phyloP scores from a whole-genome alignment of 2,113 vertebrate genomes.

The Lampris megalopsis region DNA sequence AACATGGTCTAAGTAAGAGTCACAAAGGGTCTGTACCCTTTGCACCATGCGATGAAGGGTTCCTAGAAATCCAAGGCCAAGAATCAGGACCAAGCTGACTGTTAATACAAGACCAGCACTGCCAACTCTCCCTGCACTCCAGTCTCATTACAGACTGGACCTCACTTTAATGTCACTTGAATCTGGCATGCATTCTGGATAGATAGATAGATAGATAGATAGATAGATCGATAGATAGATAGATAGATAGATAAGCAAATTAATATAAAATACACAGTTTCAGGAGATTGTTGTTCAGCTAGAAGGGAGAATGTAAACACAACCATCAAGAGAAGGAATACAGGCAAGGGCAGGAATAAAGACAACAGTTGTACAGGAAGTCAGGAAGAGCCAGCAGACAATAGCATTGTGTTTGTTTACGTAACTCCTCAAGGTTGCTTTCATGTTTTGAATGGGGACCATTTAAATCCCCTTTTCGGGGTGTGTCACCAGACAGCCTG shows the following conservation, averaged over 20 bases:
- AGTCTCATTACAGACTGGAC: slow-evolving; percentile 16
- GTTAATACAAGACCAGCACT: slow-evolving; percentile 17
- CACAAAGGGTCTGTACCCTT: too few species aligned
- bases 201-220: slow-evolving; percentile 5
- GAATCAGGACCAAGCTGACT: slow-evolving; percentile 3
- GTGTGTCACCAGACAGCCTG: slow-evolving; percentile 15
- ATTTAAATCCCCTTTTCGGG: slow-evolving; percentile 57
- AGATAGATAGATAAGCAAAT: too few species aligned
- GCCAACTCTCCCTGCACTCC: slow-evolving; percentile 7
- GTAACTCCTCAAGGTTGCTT: slow-evolving; percentile 32
- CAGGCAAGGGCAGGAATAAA: not conserved
- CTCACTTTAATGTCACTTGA: slow-evolving; percentile 6
- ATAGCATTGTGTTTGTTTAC: slow-evolving; percentile 47
- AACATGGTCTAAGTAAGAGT: too few species aligned
- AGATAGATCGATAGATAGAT: too few species aligned
- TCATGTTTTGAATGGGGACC: slow-evolving; percentile 38
- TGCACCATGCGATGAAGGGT: not conserved
- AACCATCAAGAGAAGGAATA: too few species aligned
- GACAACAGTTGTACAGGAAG: slow-evolving; percentile 11
- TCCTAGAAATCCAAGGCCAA: slow-evolving; percentile 15
- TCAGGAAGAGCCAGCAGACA: slow-evolving; percentile 22
- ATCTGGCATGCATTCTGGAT: slow-evolving; percentile 7
- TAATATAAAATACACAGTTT: too few species aligned
- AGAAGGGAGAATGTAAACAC: too few species aligned
- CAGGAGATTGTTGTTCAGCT: too few species aligned